Conservation (phyloP, 2,888 invertebrate genomes). For the Thera britannica region DNA sequence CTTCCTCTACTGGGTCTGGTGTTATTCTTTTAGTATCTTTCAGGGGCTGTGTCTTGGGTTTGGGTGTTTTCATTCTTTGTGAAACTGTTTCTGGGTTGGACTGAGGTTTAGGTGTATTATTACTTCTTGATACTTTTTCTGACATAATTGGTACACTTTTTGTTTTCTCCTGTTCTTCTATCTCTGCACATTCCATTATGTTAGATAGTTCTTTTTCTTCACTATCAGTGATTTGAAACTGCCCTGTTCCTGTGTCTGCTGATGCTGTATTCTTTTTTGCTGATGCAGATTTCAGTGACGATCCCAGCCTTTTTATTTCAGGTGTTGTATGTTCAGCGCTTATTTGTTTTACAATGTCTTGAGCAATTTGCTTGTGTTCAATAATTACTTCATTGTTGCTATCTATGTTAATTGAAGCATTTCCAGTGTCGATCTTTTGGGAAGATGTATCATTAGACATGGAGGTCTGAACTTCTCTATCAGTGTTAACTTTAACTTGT, state of each 20-base stretch:
- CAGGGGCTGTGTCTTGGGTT: background rate
- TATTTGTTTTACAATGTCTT: conserved; percentile 26
- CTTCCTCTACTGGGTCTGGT: conserved; percentile 15
- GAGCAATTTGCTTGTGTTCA: conserved; percentile 35
- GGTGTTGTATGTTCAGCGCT: conserved; percentile 30
- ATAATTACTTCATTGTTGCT: conserved; percentile 36
- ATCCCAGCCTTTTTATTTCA: conserved; percentile 24
- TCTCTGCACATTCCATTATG: conserved; percentile 60
- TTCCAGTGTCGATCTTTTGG: conserved; percentile 42
- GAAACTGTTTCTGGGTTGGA: conserved; percentile 15
- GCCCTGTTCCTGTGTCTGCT: conserved; percentile 68
- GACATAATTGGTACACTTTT: conserved; percentile 28
- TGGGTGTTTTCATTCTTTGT: conserved; percentile 11
- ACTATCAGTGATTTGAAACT: conserved; percentile 74
- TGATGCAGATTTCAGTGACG: conserved; percentile 31
- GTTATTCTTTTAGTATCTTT: conserved; percentile 14
- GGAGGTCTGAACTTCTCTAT: conserved; percentile 69
- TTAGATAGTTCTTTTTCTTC: conserved; percentile 71
- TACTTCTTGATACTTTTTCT: conserved; percentile 22
- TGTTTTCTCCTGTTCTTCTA: conserved; percentile 31
- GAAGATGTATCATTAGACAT: conserved; percentile 36
- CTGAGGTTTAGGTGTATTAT: conserved; percentile 10
- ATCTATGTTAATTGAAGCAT: conserved; percentile 48
- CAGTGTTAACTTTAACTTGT: conserved; percentile 65
- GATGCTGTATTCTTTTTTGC: conserved; percentile 69